Percentiles rank a stretch among this genome's conserved stretches.
Conservation (phyloP, 2,888 invertebrate species). For the Drosophila nr. medialis region DNA sequence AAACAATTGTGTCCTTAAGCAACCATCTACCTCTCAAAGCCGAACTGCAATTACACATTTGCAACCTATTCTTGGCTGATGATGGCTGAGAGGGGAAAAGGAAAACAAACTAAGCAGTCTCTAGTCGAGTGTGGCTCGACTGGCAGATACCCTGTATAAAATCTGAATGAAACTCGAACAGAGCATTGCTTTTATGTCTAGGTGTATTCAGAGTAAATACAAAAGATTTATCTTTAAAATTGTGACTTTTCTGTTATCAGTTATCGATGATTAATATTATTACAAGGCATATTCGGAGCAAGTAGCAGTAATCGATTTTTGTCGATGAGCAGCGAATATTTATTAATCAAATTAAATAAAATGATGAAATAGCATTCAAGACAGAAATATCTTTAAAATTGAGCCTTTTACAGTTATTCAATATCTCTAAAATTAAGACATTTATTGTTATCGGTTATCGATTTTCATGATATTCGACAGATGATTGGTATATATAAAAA, state of each 20-base stretch:
- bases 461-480: background rate
- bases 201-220: background rate
- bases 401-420: background rate
- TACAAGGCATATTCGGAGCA: background rate
- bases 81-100: background rate
- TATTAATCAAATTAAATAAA: background rate
- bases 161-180: fast-evolving
- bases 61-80: constrained; percentile 12
- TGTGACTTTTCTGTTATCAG: background rate
- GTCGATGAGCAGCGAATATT: too few species aligned
- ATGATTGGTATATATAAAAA: background rate
- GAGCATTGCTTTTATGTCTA: fast-evolving
- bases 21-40: constrained; percentile 11
- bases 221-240: background rate
- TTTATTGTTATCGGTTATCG: too few species aligned
- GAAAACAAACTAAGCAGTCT: background rate
- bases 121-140: background rate
- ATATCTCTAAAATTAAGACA: background rate
- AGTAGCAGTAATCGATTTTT: too few species aligned
- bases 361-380: background rate
- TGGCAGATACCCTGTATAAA: background rate
- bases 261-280: background rate
- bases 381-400: background rate
- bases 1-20: constrained; percentile 66
- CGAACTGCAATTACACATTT: constrained; percentile 70